These are phyloP conservation scores for Smithornis capensis DNA, from an alignment of 2,113 vertebrate genomes.

Conservation along the genomic window DNA sequence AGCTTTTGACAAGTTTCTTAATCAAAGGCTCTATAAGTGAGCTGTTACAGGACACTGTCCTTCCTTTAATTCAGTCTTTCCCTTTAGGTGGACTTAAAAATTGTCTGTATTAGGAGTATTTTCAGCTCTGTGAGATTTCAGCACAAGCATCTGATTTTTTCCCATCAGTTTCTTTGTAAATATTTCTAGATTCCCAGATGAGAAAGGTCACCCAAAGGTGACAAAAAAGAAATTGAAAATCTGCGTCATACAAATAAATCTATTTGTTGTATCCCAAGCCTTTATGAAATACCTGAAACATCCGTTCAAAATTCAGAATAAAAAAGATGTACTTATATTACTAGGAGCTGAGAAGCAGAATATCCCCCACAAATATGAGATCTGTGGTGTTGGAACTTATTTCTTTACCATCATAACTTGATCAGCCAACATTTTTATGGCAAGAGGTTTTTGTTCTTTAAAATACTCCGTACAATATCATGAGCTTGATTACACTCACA, in stretches of 20 bases:
- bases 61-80: neutral
- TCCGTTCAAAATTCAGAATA: neutral
- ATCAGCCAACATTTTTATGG: neutral
- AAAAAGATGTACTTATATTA: neutral
- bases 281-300: neutral
- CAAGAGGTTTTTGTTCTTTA: neutral
- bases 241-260: neutral
- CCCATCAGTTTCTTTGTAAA: neutral
- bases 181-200: neutral
- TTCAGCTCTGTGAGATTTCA: neutral
- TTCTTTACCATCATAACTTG: neutral
- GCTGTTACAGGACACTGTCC: neutral
- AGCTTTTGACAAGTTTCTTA: neutral
- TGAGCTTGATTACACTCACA: neutral
- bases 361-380: neutral
- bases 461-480: neutral
- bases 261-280: neutral
- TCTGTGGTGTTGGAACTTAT: neutral
- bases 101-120: neutral
- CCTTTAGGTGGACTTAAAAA: neutral
- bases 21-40: neutral
- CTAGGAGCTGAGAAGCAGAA: neutral
- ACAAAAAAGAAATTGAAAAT: neutral
- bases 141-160: neutral
- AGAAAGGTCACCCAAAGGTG: neutral